Base-by-base conservation (phyloP, 2,113 vertebrate genomes). In the Bufo bufo region DNA sequence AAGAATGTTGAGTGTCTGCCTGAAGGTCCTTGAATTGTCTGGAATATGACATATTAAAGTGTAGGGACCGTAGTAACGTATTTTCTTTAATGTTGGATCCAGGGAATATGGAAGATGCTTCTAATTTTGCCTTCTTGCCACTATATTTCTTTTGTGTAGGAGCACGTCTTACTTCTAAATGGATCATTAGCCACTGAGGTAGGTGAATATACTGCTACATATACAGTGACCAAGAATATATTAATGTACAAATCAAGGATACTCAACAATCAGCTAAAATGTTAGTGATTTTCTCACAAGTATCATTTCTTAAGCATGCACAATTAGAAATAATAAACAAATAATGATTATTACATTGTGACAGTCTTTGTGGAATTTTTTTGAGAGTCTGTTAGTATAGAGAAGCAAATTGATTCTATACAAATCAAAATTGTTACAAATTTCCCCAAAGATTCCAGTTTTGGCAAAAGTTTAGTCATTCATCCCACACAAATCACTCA, bases 11-110 rank as follows among this genome's bases (percentile, higher is more conserved):
- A 49, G 80, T 65, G 45, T 65, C 8, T 49, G 43, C 49, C 20
- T 58, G 43, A 72, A 72, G 69, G 69, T 45, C 52, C 77, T 80
- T 80, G 59, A 82, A 63, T 49, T 47, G 19, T 63, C 47, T 82
- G 12, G 19, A 82, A 61, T 20, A 0, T n/a, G 0, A 56, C 49
- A 54, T 77, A 49, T 6, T 49, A 59, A 33, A 58, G 78, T 61
- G 16, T 59, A 43, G 3, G 14, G 12, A 4, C 78, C 13, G 8
- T 56, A 81, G 61, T 14, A 58, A 45, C 54, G 59, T 16, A 43
- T 10, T 14, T 23, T 33, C 20, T 59, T 33, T 58, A 13, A 43
- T 61, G 3, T 14, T 20, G 33, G 14, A 69, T 72, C 69, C 20
- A 54, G 52, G 23, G 52, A 79, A 58, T 56, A 16, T 12, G 52